Percentiles rank a stretch among this genome's conserved stretches.
Evolutionary conservation across 1,140 invertebrate genomes (phyloP).

Genomic region (Asbolus verrucosus): DNA sequence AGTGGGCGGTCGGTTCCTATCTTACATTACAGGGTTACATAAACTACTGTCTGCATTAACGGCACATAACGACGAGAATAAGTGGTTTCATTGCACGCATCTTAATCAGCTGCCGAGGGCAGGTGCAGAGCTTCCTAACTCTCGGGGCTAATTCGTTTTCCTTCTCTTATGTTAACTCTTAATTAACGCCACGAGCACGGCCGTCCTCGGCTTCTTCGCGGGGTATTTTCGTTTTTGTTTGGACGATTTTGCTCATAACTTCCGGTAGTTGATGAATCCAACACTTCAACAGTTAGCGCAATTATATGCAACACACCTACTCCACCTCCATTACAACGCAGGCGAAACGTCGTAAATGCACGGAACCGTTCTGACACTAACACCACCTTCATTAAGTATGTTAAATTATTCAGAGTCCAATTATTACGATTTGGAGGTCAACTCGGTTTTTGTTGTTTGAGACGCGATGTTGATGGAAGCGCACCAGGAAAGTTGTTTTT

Average conservation of each 20-base stretch:
- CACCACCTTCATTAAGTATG: conserved; percentile 15
- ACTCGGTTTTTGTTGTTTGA: conserved; percentile 26
- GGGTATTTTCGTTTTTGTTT: no score
- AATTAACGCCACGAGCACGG: conserved; percentile 25
- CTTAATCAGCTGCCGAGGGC: conserved; percentile 33
- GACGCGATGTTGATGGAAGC: neutral
- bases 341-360: conserved; percentile 19
- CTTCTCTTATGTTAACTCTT: conserved; percentile 16
- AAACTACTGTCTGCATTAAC: conserved; percentile 22
- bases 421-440: conserved; percentile 37
- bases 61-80: conserved; percentile 10
- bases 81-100: conserved; percentile 35
- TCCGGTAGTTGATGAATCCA: neutral
- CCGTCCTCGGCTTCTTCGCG: conserved; percentile 1
- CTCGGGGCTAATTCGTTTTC: conserved; percentile 7
- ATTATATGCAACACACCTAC: conserved; percentile 7
- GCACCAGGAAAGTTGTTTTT: no score
- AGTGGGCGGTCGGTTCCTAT: conserved; percentile 1
- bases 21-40: conserved; percentile 11
- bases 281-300: conserved; percentile 2
- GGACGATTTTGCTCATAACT: no score
- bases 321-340: conserved; percentile 14
- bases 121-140: conserved; percentile 25
- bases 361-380: conserved; percentile 14
- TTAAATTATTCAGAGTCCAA: conserved; percentile 24